Evolutionary conservation across 2,797 vertebrate species (phyloP).

Genomic region (Ctenochaetus hawaiiensis): DNA sequence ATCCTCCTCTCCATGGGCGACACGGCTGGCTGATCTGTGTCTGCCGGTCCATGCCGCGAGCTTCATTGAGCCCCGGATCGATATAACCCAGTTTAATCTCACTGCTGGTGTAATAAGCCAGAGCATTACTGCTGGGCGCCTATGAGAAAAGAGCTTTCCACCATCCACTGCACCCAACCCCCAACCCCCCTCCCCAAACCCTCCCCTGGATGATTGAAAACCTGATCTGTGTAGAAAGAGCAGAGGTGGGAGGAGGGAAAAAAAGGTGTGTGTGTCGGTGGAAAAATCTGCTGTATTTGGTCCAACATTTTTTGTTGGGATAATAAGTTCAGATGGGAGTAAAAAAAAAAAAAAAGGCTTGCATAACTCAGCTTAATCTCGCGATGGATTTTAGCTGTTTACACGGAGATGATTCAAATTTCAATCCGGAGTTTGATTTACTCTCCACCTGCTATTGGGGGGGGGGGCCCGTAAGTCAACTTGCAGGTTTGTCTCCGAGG

Average conservation of each 20-base stretch:
- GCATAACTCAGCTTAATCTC: conserved; percentile 20
- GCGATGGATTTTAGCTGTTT: conserved; percentile 26
- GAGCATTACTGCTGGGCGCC: conserved; percentile 32
- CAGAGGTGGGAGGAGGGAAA: conserved; percentile 13
- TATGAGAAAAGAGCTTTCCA: conserved; percentile 37
- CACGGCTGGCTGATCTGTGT: conserved; percentile 29
- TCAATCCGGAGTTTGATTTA: conserved; percentile 15
- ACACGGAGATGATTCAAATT: conserved; percentile 4
- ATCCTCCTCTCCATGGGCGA: conserved; percentile 2
- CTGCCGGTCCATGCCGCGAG: conserved; percentile 23
- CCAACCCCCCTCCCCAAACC: neutral
- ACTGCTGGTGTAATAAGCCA: conserved; percentile 57
- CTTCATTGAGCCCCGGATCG: conserved; percentile 62
- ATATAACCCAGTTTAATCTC: conserved; percentile 69
- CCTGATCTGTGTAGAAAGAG: conserved; percentile 7
- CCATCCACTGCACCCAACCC: neutral
- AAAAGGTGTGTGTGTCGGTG: neutral
- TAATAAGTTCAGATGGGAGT: conserved; percentile 24
- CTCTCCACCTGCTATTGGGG: neutral
- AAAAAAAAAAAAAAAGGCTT: neutral
- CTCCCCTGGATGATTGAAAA: conserved; percentile 51
- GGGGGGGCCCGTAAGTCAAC: neutral
- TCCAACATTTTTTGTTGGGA: conserved; percentile 14
- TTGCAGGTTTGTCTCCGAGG: neutral
- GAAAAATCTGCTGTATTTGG: conserved; percentile 6